These are phyloP conservation scores for Podargus strigoides DNA, from an alignment of 2,797 vertebrate genomes.

Conservation along the genomic window DNA sequence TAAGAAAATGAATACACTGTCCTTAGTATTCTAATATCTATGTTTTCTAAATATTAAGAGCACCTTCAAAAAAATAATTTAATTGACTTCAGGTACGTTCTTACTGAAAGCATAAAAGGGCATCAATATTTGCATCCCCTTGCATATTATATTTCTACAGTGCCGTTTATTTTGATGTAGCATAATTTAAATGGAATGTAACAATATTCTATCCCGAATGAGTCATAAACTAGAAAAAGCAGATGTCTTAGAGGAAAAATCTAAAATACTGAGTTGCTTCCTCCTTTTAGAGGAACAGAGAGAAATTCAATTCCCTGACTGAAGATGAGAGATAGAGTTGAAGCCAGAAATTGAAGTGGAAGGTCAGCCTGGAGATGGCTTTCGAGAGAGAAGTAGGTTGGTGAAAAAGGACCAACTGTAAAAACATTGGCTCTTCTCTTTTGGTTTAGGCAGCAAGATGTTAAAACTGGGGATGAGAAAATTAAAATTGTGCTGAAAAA, in stretches of 20 bases:
- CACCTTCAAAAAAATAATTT: neutral
- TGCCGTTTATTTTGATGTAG: neutral
- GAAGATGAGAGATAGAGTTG: neutral
- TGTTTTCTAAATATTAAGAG: neutral
- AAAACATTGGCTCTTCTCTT: neutral
- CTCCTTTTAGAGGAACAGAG: neutral
- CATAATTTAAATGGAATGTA: neutral
- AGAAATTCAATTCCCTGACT: neutral
- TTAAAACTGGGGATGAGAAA: neutral
- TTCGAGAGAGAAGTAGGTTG: neutral
- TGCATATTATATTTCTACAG: neutral
- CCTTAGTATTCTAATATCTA: neutral
- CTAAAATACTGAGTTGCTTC: neutral
- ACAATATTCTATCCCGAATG: neutral
- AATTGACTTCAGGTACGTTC: neutral
- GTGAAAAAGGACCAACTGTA: neutral
- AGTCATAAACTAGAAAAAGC: neutral
- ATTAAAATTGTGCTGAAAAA: neutral
- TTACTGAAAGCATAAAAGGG: neutral
- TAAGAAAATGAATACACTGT: neutral
- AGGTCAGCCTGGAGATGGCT: neutral
- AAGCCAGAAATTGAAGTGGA: neutral
- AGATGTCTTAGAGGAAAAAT: neutral
- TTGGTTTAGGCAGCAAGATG: neutral
- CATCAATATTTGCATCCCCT: neutral